phyloP scores from a whole-genome alignment of 2,113 vertebrate genomes.

The Corynorhinus townsendii region DNA sequence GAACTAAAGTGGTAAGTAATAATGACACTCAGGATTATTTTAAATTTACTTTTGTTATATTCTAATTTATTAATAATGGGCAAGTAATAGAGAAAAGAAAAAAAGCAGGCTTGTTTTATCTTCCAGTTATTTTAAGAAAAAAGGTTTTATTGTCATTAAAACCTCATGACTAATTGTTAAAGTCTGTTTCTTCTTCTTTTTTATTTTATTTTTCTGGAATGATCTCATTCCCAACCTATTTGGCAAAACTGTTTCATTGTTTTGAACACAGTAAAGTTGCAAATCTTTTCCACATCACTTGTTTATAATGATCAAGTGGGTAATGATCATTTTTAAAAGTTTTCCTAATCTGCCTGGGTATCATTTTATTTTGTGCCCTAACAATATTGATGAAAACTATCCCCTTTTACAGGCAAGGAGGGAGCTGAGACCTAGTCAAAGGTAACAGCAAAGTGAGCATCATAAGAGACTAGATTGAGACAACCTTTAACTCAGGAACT shows the following conservation, averaged over 20 bases:
- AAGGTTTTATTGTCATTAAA: not conserved
- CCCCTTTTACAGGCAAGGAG: not conserved
- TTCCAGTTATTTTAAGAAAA: not conserved
- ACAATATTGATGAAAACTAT: not conserved
- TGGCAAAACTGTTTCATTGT: not conserved
- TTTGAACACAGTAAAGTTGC: not conserved
- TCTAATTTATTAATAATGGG: conserved; percentile 20
- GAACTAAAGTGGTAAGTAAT: not conserved
- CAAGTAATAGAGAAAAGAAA: not conserved
- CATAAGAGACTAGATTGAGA: not conserved
- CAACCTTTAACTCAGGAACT: not conserved
- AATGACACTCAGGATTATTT: not conserved
- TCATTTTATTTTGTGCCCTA: not conserved
- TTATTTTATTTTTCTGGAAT: not conserved
- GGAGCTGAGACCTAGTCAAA: not conserved
- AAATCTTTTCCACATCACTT: not conserved
- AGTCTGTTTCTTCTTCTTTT: not conserved
- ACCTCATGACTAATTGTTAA: not conserved
- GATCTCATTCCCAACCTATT: not conserved
- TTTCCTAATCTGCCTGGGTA: not conserved
- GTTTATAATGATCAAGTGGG: not conserved
- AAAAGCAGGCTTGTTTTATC: not conserved
- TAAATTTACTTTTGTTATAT: not conserved
- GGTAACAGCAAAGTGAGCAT: not conserved
- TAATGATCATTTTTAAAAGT: not conserved